Evolutionary conservation across 2,797 vertebrate species (phyloP), one percentile per base, ranked within the genome.

Genomic region (Choloepus didactylus): DNA sequence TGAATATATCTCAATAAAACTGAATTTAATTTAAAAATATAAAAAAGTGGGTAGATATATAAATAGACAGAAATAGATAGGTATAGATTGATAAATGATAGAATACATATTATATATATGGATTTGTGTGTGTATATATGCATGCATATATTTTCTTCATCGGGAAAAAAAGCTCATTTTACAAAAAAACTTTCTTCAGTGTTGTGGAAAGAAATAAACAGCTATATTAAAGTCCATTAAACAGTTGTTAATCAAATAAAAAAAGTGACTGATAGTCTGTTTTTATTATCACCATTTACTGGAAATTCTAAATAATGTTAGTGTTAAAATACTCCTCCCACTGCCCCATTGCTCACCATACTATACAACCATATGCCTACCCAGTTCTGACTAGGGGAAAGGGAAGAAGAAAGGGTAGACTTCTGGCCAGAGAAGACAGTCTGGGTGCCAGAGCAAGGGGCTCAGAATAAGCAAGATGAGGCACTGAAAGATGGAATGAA

Each of bases 281-380:
- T 69, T 91, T 96, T 80, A 85, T 49, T 41, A 31, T 87, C 44
- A 38, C 41, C 14, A 87, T 81, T 89, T 85, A 54, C 10, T 69
- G 86, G 38, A 89, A 87, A 94, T 81, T 81, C 31, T 87, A 89
- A 90, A 94, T 15, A 79, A 81, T 54, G 25, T 67, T 21, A 77
- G 54, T 73, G 76, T 91, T 86, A 83, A 96, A 92, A 93, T 67
- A 81, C 83, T 93, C 9, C 3, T 80, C 18, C n/a, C 19, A 77
- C 21, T 19, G 27, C 91, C 54, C 31, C 1, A 18, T 92, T 66
- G 12, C 9, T 5, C 54, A 8, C 25, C 59, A 87, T 82, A 79
- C 15, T 38, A 72, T 59, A 56, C 31, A 25, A 41, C 25, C 69
- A 4, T 76, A 72, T 77, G 41, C 15, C 38, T 46, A 51, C 19